These are phyloP conservation scores for Bubo blakistoni DNA, from an alignment of 2,113 vertebrate species.

Conservation along the genomic window DNA sequence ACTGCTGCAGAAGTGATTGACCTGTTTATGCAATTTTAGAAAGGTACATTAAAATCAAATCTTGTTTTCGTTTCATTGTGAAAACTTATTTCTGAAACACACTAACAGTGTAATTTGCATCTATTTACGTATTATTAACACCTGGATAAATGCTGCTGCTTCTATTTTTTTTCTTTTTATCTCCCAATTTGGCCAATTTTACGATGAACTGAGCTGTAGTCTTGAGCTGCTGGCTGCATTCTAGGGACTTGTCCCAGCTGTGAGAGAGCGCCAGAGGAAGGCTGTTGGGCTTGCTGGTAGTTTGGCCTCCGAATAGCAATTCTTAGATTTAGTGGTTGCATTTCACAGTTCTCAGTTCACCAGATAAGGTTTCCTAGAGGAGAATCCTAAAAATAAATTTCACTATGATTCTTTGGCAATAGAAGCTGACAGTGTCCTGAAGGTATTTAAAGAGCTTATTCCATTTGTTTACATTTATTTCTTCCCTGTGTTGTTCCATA, in stretches of 20 bases:
- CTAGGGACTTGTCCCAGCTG: background rate
- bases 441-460: background rate
- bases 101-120: background rate
- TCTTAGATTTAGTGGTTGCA: background rate
- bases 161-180: background rate
- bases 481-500: background rate
- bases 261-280: rapidly evolving
- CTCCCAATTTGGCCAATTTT: background rate
- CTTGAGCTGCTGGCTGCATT: background rate
- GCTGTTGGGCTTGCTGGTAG: background rate
- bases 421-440: background rate
- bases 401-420: background rate
- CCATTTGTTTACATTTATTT: background rate
- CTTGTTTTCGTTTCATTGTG: background rate
- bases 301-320: background rate
- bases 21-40: background rate
- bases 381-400: background rate
- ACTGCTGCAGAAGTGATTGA: background rate
- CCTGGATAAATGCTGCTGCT: background rate
- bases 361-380: background rate
- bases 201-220: background rate
- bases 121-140: background rate
- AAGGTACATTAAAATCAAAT: background rate
- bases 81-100: background rate
- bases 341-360: background rate